Evolutionary conservation across 2,888 invertebrate genomes (phyloP).

Genomic region (Hylaea fasciaria): DNA sequence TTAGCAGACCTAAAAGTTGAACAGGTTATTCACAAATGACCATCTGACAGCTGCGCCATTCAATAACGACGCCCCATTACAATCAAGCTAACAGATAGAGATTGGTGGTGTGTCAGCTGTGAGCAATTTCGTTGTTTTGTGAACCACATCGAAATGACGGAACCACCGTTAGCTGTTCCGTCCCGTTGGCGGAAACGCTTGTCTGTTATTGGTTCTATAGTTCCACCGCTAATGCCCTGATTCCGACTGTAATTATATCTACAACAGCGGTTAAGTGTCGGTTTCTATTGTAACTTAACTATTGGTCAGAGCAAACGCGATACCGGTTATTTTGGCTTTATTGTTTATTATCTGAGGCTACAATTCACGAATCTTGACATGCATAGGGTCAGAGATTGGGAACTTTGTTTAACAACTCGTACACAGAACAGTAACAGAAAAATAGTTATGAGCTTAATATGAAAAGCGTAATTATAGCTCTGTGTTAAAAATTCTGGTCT

Average conservation of each 20-base stretch:
- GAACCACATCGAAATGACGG: slow-evolving; percentile 76
- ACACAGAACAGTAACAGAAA: too few species aligned
- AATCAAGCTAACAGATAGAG: slow-evolving; percentile 60
- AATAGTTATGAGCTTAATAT: too few species aligned
- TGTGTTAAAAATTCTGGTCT: too few species aligned
- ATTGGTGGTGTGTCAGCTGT: slow-evolving; percentile 57
- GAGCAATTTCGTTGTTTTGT: slow-evolving; percentile 76
- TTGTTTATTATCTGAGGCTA: too few species aligned
- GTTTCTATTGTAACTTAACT: background rate
- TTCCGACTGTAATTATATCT: slow-evolving; percentile 12
- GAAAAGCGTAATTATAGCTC: too few species aligned
- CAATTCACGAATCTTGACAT: too few species aligned
- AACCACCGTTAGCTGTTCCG: slow-evolving; percentile 76
- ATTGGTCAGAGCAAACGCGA: too few species aligned
- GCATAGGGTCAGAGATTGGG: too few species aligned
- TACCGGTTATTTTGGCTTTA: too few species aligned
- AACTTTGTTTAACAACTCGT: too few species aligned
- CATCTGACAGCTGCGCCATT: slow-evolving; percentile 50
- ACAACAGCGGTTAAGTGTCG: background rate
- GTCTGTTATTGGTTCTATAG: slow-evolving; percentile 55
- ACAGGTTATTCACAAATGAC: slow-evolving; percentile 21
- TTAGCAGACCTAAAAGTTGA: slow-evolving; percentile 21
- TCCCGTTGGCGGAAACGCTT: slow-evolving; percentile 69
- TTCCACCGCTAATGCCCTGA: slow-evolving; percentile 40
- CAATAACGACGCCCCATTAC: slow-evolving; percentile 42